These are phyloP conservation scores for Sycobia sp. DNA, from an alignment of 1,140 invertebrate species.

Conservation along the genomic window DNA sequence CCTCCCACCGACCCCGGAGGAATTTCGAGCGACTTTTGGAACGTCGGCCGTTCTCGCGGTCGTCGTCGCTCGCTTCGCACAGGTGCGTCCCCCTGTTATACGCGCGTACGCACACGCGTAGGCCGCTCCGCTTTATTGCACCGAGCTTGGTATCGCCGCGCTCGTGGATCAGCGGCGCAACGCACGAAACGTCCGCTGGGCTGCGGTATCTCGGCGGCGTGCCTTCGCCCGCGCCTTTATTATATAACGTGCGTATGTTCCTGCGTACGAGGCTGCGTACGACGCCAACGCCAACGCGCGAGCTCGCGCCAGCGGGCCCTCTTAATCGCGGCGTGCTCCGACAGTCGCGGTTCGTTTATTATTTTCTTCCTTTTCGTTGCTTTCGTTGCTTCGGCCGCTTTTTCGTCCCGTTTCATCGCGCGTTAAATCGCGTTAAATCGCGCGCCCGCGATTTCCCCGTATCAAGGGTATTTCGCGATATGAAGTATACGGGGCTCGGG, in stretches of 20 bases:
- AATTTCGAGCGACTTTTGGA: constrained; percentile 18
- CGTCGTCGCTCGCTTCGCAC: too few species aligned
- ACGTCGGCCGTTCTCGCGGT: too few species aligned
- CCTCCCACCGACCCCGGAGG: neutral
- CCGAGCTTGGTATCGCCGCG: constrained; percentile 1
- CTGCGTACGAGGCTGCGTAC: too few species aligned
- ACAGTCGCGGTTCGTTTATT: constrained; percentile 14
- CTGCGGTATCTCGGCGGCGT: constrained; percentile 17
- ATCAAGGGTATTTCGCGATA: too few species aligned
- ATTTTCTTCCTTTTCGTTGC: constrained; percentile 12
- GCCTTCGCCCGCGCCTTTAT: constrained; percentile 5
- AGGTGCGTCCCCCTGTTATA: too few species aligned
- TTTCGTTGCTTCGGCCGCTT: constrained; percentile 12
- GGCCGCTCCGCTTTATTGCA: constrained; percentile 2
- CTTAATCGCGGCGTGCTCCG: neutral
- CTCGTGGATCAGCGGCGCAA: neutral
- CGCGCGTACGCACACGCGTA: too few species aligned
- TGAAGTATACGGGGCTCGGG: too few species aligned
- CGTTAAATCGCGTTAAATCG: too few species aligned
- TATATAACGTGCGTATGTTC: too few species aligned
- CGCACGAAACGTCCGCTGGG: constrained; percentile 11
- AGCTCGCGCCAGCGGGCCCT: neutral
- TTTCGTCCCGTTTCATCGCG: neutral
- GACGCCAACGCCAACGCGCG: neutral
- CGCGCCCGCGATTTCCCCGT: too few species aligned